Conservation (phyloP, 2,113 vertebrate species). For the Burhinus oedicnemus region DNA sequence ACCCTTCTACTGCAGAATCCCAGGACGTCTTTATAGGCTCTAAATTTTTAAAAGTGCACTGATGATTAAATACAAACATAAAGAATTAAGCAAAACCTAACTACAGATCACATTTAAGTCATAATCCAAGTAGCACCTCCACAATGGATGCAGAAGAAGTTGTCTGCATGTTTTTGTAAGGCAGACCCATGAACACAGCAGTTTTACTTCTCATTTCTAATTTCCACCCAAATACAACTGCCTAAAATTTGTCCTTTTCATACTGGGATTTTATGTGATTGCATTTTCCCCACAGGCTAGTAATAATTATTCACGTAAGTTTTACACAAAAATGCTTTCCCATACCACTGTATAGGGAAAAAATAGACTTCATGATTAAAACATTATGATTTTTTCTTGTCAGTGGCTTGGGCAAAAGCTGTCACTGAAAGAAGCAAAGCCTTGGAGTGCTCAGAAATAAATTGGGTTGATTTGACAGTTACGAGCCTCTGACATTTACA, state of each 20-base stretch:
- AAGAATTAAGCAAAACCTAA: background rate
- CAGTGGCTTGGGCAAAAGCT: conserved; percentile 55
- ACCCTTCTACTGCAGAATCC: background rate
- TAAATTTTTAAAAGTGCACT: background rate
- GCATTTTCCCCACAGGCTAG: background rate
- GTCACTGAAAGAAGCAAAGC: conserved; percentile 50
- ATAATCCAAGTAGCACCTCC: background rate
- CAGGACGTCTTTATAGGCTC: background rate
- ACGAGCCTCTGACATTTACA: conserved; percentile 60
- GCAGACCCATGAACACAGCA: background rate
- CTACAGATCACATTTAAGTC: background rate
- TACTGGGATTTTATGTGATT: background rate
- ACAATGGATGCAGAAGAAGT: background rate
- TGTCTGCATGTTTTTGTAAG: background rate
- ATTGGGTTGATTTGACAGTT: conserved; percentile 65
- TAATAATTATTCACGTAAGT: conserved; percentile 1
- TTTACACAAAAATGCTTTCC: conserved; percentile 28
- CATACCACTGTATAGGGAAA: background rate
- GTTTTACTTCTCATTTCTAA: conserved; percentile 2
- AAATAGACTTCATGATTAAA: conserved; percentile 62
- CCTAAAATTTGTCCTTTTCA: background rate
- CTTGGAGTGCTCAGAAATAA: conserved; percentile 53
- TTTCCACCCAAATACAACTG: background rate
- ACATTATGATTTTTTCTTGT: conserved; percentile 32
- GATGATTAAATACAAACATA: background rate